A percentile compares a stretch with the other conserved stretches of the same genome.
phyloP scores from a whole-genome alignment of 2,888 invertebrate species.

The Phragmatobia fuliginosa region DNA sequence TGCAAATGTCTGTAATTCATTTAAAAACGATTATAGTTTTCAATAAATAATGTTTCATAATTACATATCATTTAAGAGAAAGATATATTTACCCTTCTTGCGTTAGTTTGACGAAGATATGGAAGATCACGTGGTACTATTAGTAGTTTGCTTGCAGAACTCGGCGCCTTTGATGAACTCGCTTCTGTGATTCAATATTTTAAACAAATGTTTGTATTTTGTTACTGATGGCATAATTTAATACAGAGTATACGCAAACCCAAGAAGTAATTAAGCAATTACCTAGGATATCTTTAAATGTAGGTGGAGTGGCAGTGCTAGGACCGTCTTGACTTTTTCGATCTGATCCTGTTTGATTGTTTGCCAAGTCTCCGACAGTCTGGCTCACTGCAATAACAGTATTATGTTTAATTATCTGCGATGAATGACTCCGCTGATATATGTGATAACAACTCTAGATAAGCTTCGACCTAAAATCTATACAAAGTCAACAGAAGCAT shows the following conservation, averaged over 20 bases:
- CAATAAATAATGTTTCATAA: neutral
- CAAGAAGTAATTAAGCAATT: constrained; percentile 21
- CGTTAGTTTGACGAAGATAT: constrained; percentile 85
- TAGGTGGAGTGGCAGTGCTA: constrained; percentile 69
- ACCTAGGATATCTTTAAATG: constrained; percentile 77
- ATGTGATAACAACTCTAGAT: constrained; percentile 73
- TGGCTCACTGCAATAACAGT: constrained; percentile 71
- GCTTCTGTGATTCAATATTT: constrained; percentile 68
- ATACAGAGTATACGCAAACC: neutral
- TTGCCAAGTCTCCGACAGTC: constrained; percentile 65
- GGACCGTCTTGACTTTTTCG: constrained; percentile 67
- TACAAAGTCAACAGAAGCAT: constrained; percentile 39
- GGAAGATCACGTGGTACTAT: constrained; percentile 83
- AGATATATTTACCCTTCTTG: constrained; percentile 74
- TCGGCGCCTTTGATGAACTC: constrained; percentile 74
- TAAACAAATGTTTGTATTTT: neutral
- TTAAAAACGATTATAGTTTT: neutral
- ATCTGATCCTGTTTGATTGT: constrained; percentile 60
- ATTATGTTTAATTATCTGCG: constrained; percentile 66
- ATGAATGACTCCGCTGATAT: constrained; percentile 73
- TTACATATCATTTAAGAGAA: neutral
- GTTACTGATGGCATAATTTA: neutral
- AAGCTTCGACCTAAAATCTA: constrained; percentile 60
- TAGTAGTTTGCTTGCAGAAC: constrained; percentile 76
- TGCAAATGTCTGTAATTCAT: constrained; percentile 9